Evolutionary conservation across 2,113 vertebrate species (phyloP), one percentile per base, ranked within the genome.

Genomic region (Cacatua alba): DNA sequence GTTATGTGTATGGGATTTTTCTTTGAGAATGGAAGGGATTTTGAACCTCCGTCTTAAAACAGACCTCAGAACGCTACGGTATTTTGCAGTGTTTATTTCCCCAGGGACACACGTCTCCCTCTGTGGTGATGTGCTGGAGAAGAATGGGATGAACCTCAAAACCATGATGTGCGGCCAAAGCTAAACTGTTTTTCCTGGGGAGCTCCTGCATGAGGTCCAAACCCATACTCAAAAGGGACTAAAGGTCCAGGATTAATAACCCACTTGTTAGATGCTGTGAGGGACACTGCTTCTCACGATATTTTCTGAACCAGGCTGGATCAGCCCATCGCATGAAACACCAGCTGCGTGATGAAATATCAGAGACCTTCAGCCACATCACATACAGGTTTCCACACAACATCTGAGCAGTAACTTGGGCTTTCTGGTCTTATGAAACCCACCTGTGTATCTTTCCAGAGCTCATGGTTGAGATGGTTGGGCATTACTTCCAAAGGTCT

Each of bases 371-470:
- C 44, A 52, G 24, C 28, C 28, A 24, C 0, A 1, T 46, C 49
- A 24, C 35, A 0, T 4, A 9, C 6, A 18, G 19, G 33, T 49
- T 74, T 62, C 37, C 20, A 21, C 23, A 7, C 0, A 0, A 11
- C 12, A 41, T 13, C 37, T 11, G 3, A 46, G 17, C 29, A 46
- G 17, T 11, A 59, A 4, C n/a, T 21, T 35, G 9, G 16, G 16
- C 14, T 37, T 67, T 55, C 13, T 3, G 2, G 51, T 24, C 24
- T 60, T 23, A n/a, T 5, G 12, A 85, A 71, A 44, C 59, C 49
- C 44, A 24, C 8, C 3, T 7, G 29, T 11, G 3, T 3, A 25
- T n/a, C 24, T 18, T 62, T 29, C 43, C 41, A 49, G 29, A 48
- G 49, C 29, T 35, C 1, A 0, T 14, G 41, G 35, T 7, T 71